Percentiles rank a stretch among this genome's conserved stretches.
phyloP scores from a whole-genome alignment of 2,113 vertebrate species.

The Myrmophylax atrothorax region DNA sequence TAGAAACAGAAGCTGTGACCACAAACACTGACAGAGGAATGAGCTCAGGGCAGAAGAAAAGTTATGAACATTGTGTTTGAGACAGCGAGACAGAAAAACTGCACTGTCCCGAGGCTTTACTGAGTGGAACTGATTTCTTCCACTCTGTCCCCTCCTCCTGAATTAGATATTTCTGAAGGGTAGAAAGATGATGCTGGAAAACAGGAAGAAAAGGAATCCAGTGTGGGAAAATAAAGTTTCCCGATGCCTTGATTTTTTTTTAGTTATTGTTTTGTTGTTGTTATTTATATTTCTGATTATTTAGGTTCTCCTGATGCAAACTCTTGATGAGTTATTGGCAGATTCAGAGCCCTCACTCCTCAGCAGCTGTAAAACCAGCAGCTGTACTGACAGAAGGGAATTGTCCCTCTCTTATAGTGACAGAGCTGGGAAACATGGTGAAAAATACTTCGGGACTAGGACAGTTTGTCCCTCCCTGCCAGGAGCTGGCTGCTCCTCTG shows the following conservation, averaged over 20 bases:
- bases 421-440: background rate
- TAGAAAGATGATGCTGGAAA: background rate
- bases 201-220: background rate
- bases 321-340: background rate
- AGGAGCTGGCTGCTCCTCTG: background rate
- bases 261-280: background rate
- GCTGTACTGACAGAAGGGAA: background rate
- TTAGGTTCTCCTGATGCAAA: background rate
- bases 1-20: constrained; percentile 42
- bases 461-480: background rate
- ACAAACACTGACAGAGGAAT: background rate
- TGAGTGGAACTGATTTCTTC: background rate
- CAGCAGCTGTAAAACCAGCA: background rate
- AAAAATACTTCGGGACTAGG: background rate
- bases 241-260: background rate
- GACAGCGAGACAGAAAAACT: background rate
- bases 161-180: background rate
- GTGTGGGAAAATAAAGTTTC: background rate
- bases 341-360: background rate
- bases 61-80: background rate
- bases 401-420: background rate
- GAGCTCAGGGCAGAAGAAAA: background rate
- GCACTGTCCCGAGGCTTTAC: background rate
- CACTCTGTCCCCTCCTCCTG: background rate
- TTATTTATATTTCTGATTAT: background rate